Conservation (phyloP, 1,140 invertebrate species). For the Octopus bimaculoides region DNA sequence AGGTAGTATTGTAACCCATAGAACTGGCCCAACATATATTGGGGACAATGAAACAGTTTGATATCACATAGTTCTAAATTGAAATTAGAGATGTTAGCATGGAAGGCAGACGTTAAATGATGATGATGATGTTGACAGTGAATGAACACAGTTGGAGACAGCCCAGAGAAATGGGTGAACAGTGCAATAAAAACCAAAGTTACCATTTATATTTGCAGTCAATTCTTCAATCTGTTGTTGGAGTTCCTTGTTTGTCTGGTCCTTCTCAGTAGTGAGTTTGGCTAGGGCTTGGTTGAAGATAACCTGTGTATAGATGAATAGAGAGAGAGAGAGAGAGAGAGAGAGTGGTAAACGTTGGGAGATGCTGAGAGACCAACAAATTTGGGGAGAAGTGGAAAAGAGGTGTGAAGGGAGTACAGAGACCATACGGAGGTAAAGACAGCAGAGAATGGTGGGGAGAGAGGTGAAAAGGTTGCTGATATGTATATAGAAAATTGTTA, state of each 20-base stretch:
- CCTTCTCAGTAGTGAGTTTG: slow-evolving; percentile 70
- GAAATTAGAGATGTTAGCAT: no score
- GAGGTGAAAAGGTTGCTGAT: neutral
- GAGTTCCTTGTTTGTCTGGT: slow-evolving; percentile 69
- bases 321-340: neutral
- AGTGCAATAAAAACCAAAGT: no score
- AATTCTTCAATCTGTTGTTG: slow-evolving; percentile 65
- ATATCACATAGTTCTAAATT: no score
- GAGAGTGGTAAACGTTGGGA: neutral
- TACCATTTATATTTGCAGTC: slow-evolving; percentile 19
- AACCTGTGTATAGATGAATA: slow-evolving; percentile 26
- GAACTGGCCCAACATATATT: no score
- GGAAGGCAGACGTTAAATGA: no score
- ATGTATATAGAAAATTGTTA: no score
- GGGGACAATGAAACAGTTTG: no score
- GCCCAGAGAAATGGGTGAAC: no score
- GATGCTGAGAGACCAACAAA: neutral
- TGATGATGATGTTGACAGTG: no score
- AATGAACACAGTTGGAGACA: no score
- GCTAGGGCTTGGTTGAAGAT: slow-evolving; percentile 65
- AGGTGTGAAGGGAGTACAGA: neutral
- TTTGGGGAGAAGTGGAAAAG: neutral
- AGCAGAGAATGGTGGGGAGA: neutral
- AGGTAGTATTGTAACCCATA: no score
- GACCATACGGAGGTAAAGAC: neutral